Evolutionary conservation across 2,888 invertebrate genomes (phyloP).

Genomic region (Diogma glabrata): DNA sequence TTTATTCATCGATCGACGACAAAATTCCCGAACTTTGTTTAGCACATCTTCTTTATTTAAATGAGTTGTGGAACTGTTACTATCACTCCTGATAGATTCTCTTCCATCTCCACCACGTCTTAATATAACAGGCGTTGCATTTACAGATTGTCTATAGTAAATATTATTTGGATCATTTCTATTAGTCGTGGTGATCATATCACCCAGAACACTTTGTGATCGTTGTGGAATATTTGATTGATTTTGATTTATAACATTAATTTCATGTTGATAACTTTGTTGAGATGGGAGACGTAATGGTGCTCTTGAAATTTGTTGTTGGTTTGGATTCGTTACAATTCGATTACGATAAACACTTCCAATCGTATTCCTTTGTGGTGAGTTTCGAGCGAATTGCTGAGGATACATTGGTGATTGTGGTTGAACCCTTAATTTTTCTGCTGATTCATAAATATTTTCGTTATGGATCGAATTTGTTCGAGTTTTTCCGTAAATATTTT

Average conservation of each 20-base stretch:
- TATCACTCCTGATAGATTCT: conserved; percentile 16
- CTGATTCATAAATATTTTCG: conserved; percentile 21
- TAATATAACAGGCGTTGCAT: conserved; percentile 20
- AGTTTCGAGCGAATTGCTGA: conserved; percentile 26
- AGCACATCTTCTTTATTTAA: conserved; percentile 30
- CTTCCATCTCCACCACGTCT: conserved; percentile 16
- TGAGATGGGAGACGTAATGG: background rate
- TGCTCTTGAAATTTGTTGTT: background rate
- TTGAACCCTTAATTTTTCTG: conserved; percentile 8
- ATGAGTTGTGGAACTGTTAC: background rate
- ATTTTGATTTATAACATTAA: background rate
- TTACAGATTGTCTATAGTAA: background rate
- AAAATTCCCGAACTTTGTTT: conserved; percentile 34
- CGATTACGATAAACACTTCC: conserved; percentile 26
- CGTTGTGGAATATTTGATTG: conserved; percentile 22
- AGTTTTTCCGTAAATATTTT: conserved; percentile 8
- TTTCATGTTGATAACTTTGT: too few species aligned
- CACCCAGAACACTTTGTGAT: conserved; percentile 33
- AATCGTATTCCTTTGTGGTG: conserved; percentile 32
- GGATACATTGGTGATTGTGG: background rate
- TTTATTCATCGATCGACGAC: conserved; percentile 32
- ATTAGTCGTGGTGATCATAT: conserved; percentile 19
- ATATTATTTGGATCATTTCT: background rate
- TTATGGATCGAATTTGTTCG: conserved; percentile 12
- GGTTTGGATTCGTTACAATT: conserved; percentile 19